Evolutionary conservation across 1,140 invertebrate genomes (phyloP), one percentile per base, ranked within the genome.

Genomic region (Drosophila suzukii): DNA sequence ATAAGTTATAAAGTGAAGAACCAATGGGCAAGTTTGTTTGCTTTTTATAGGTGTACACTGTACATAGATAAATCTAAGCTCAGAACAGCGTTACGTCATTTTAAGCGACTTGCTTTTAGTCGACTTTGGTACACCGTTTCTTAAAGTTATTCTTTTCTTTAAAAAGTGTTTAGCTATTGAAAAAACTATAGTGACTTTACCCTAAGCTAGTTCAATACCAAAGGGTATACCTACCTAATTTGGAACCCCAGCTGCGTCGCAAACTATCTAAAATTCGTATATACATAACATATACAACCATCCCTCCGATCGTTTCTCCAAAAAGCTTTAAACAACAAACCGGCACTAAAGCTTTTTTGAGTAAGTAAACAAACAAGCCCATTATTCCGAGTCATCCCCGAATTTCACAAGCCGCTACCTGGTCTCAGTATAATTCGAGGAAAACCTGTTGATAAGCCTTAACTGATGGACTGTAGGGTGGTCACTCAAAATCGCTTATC

Each of bases 401-500:
- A 71, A 49, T 50, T 44, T 34, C 0, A 10, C 6, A 51, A 56
- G 59, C 55, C 73, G 15, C 72, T 76, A 39, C 61, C 10, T 12
- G 24, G 61, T 59, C 15, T 43, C 15, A 15, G 24, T 6, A 6
- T 4, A n/a, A 13, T 32, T 17, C 57, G 20, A 63, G 43, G 50
- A 36, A 10, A 36, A 27, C 20, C 43, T 36, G 12, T n/a, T 20
- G 68, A 72, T 71, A 72, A 71, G 68, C 51, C 43, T 8, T 30
- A 71, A 58, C 51, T 43, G 66, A 72, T 58, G 44, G 44, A 20
- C n/a, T 39, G 51, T 71, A 50, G 68, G 30, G 44, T 20, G 68
- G 67, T 41, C 67, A 71, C 44, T 36, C 66, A 58, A 72, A 71
- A 15, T 43, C 20, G 66, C 68, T 72, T 72, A 72, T 72, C 68